A percentile compares a stretch with the other conserved stretches of the same genome.
phyloP scores from a whole-genome alignment of 2,888 invertebrate genomes.

The Leucoptera coffeella region DNA sequence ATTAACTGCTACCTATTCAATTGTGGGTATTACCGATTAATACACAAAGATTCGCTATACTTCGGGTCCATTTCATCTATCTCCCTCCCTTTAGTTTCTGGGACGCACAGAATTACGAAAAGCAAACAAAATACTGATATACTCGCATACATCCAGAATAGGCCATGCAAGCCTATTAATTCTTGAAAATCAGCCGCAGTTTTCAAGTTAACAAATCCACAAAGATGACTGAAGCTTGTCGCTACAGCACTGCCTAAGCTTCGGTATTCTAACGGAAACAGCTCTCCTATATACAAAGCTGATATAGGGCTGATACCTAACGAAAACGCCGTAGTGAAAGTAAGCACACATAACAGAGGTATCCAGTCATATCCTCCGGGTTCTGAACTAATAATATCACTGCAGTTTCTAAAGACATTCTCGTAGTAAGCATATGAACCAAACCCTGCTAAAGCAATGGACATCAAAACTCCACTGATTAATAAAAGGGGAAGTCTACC shows the following conservation, averaged over 20 bases:
- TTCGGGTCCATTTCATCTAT: slow-evolving; percentile 82
- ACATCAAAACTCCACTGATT: slow-evolving; percentile 80
- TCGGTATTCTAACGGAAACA: slow-evolving; percentile 66
- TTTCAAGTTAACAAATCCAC: slow-evolving; percentile 78
- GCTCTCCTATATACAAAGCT: slow-evolving; percentile 63
- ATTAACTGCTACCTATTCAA: background rate
- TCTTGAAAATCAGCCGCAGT: slow-evolving; percentile 75
- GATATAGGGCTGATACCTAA: slow-evolving; percentile 73
- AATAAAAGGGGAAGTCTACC: slow-evolving; percentile 78
- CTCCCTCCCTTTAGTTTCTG: slow-evolving; percentile 86
- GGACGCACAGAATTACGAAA: slow-evolving; percentile 78
- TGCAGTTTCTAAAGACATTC: slow-evolving; percentile 38
- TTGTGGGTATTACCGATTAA: slow-evolving; percentile 36
- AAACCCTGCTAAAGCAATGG: slow-evolving; percentile 74
- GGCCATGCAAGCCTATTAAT: slow-evolving; percentile 68
- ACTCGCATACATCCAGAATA: slow-evolving; percentile 83
- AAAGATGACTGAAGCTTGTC: slow-evolving; percentile 78
- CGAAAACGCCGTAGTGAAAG: slow-evolving; percentile 78
- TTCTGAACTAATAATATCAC: slow-evolving; percentile 21
- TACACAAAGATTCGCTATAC: slow-evolving; percentile 50
- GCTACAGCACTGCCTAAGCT: slow-evolving; percentile 66
- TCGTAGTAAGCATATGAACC: slow-evolving; percentile 82
- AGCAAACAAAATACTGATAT: slow-evolving; percentile 73
- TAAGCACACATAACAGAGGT: slow-evolving; percentile 74
- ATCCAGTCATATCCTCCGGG: slow-evolving; percentile 69